These are phyloP conservation scores for Eulithis prunata DNA, from an alignment of 2,888 invertebrate species.

Conservation along the genomic window DNA sequence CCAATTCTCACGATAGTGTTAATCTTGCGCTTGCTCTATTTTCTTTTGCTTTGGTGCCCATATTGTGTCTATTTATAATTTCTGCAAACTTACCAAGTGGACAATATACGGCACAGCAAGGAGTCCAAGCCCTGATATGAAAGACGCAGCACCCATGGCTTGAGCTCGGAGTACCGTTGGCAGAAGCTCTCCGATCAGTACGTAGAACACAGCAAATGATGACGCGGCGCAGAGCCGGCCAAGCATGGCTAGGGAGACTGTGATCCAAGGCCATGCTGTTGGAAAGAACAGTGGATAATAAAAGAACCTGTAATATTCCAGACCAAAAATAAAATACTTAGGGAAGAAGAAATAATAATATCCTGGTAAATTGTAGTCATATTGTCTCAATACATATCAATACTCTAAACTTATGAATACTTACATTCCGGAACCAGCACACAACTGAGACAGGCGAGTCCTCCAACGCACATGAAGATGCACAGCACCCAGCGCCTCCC, in stretches of 20 bases:
- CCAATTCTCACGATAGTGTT: no score
- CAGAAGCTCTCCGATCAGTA: constrained; percentile 87
- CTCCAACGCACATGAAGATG: constrained; percentile 86
- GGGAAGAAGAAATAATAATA: no score
- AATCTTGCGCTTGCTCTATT: no score
- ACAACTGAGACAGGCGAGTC: constrained; percentile 86
- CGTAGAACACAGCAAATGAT: constrained; percentile 88
- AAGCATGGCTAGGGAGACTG: constrained; percentile 86
- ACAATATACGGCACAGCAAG: constrained; percentile 87
- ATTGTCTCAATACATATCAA: no score
- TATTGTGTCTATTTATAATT: no score
- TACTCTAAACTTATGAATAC: constrained; percentile 21
- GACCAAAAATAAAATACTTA: no score
- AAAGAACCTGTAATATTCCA: neutral
- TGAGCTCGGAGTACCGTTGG: constrained; percentile 87
- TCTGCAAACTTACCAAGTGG: constrained; percentile 73
- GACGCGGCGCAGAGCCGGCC: constrained; percentile 88
- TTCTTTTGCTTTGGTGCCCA: no score
- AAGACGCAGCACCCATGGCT: constrained; percentile 87
- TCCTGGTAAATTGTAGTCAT: no score
- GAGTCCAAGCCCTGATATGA: constrained; percentile 86
- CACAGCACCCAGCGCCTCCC: constrained; percentile 87
- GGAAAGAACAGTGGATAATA: constrained; percentile 36
- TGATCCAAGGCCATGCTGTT: constrained; percentile 85
- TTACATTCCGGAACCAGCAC: constrained; percentile 87